phyloP scores from a whole-genome alignment of 2,888 invertebrate genomes.

The Rhagonycha lutea region DNA sequence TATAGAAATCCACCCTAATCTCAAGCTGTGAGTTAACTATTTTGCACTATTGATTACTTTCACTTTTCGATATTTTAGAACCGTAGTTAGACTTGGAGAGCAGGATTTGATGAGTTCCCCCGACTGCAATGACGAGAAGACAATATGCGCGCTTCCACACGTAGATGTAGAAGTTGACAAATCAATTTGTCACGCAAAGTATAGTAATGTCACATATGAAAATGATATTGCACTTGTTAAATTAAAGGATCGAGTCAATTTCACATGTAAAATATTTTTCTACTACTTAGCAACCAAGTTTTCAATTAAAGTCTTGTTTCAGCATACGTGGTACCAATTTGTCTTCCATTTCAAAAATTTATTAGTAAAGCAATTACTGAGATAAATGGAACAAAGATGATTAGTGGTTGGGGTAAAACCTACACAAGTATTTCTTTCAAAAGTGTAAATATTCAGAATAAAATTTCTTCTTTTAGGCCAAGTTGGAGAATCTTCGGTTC shows the following conservation, averaged over 20 bases:
- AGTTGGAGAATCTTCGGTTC: slow-evolving; percentile 40
- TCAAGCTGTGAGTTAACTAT: slow-evolving; percentile 39
- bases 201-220: slow-evolving; percentile 40
- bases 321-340: slow-evolving; percentile 49
- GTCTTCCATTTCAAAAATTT: slow-evolving; percentile 39
- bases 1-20: slow-evolving; percentile 26
- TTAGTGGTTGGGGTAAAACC: slow-evolving; percentile 77
- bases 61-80: slow-evolving; percentile 47
- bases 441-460: neutral
- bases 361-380: slow-evolving; percentile 3
- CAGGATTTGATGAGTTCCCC: slow-evolving; percentile 55
- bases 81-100: slow-evolving; percentile 65
- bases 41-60: neutral
- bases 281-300: neutral
- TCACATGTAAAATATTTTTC: slow-evolving; percentile 38
- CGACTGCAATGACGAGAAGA: slow-evolving; percentile 52
- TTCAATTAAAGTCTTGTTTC: slow-evolving; percentile 12
- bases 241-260: slow-evolving; percentile 39
- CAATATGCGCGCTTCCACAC: slow-evolving; percentile 43
- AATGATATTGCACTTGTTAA: slow-evolving; percentile 54
- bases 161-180: slow-evolving; percentile 44
- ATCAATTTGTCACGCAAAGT: slow-evolving; percentile 45
- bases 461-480: slow-evolving; percentile 37
- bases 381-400: slow-evolving; percentile 56
- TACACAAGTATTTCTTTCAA: slow-evolving; percentile 57